Evolutionary conservation across 2,113 vertebrate species (phyloP).

Genomic region (Brachionichthys hirsutus): DNA sequence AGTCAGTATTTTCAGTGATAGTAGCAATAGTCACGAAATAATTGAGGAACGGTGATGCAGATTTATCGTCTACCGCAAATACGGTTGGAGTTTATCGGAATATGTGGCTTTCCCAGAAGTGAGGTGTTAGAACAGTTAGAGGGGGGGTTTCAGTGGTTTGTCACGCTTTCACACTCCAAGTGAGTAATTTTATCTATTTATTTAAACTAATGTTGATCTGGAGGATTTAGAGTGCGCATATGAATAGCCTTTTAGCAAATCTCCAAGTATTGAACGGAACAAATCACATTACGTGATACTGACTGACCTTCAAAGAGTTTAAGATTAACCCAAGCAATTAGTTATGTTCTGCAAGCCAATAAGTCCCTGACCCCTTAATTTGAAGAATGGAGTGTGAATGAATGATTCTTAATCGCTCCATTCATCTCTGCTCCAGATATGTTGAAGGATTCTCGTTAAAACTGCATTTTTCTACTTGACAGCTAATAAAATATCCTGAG

Average conservation of each 20-base stretch:
- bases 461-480: slow-evolving; percentile 25
- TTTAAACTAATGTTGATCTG: neutral
- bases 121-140: neutral
- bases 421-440: slow-evolving; percentile 43
- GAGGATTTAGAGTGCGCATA: neutral
- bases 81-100: slow-evolving; percentile 18
- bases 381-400: slow-evolving; percentile 29
- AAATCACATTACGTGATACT: neutral
- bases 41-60: slow-evolving; percentile 19
- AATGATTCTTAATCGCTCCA: slow-evolving; percentile 40
- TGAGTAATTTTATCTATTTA: slow-evolving; percentile 1
- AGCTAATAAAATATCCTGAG: slow-evolving; percentile 5
- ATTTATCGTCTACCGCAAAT: slow-evolving; percentile 23
- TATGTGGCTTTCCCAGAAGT: slow-evolving; percentile 10
- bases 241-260: neutral
- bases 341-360: slow-evolving; percentile 35
- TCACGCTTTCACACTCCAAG: slow-evolving; percentile 7
- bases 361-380: slow-evolving; percentile 35
- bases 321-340: slow-evolving; percentile 18
- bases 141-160: slow-evolving; percentile 13
- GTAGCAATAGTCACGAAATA: slow-evolving; percentile 27
- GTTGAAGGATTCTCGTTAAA: slow-evolving; percentile 3
- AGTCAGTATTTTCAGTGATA: slow-evolving; percentile 42
- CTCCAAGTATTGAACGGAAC: neutral
- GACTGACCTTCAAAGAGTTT: neutral